phyloP scores from a whole-genome alignment of 2,113 vertebrate species.

The Myrmecophaga tridactyla region DNA sequence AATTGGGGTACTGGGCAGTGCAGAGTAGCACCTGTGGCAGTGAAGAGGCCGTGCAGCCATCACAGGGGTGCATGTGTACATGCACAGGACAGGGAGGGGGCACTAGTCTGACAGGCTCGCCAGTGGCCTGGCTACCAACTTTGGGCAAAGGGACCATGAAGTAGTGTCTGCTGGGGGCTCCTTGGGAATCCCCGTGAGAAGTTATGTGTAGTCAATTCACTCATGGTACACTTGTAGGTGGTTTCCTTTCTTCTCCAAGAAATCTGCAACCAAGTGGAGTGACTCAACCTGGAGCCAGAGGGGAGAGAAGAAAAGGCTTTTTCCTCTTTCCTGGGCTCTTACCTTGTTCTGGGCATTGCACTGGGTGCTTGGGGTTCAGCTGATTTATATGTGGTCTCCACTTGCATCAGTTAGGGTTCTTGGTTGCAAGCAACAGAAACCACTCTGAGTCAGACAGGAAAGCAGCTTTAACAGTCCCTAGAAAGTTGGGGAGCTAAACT shows the following conservation, averaged over 20 bases:
- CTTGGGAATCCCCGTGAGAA: not conserved
- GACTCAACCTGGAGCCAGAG: not conserved
- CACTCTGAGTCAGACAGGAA: not conserved
- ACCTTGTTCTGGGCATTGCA: too few relatives aligned
- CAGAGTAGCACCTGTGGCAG: too few relatives aligned
- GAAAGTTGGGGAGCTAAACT: not conserved
- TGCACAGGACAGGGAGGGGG: too few relatives aligned
- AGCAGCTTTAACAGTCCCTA: not conserved
- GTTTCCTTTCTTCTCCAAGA: not conserved
- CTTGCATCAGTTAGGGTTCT: not conserved
- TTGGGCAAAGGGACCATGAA: too few relatives aligned
- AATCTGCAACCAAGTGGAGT: not conserved
- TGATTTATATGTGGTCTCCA: not conserved
- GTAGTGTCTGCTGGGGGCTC: not conserved
- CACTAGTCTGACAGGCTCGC: fast-evolving
- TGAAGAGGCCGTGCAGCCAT: too few relatives aligned
- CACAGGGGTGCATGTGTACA: too few relatives aligned
- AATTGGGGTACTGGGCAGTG: too few relatives aligned
- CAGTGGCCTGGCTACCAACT: too few relatives aligned
- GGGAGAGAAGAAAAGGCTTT: not conserved
- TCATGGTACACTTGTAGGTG: not conserved
- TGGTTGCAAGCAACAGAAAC: not conserved
- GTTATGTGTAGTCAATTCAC: too few relatives aligned
- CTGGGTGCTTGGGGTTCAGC: not conserved
- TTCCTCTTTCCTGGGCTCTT: not conserved